Conservation (phyloP, 2,888 invertebrate species). For the Thecophora atra region DNA sequence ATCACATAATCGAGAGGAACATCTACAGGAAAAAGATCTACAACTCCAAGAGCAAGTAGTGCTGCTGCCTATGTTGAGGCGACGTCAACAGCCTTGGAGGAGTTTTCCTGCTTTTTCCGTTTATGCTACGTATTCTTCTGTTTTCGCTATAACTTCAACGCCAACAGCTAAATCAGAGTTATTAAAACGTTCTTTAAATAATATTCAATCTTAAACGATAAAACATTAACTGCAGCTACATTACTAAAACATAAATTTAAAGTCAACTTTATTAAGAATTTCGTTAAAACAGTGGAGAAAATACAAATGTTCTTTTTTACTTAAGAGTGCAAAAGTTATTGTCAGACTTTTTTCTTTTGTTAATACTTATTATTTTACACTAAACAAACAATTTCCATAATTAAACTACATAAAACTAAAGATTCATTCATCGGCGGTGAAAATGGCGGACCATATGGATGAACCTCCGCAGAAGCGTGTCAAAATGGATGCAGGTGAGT, state of each 20-base stretch:
- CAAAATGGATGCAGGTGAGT: slow-evolving; percentile 72
- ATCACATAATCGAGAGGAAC: slow-evolving; percentile 40
- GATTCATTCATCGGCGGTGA: slow-evolving; percentile 39
- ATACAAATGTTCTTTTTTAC: slow-evolving; percentile 24
- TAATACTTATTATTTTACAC: slow-evolving; percentile 10
- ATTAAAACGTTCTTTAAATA: slow-evolving; percentile 32
- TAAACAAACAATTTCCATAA: slow-evolving; percentile 30
- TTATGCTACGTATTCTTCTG: slow-evolving; percentile 32
- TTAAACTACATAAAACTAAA: slow-evolving; percentile 21
- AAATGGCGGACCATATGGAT: slow-evolving; percentile 95
- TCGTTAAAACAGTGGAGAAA: slow-evolving; percentile 28
- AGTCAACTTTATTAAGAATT: background rate
- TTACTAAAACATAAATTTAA: slow-evolving; percentile 29
- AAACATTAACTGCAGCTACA: slow-evolving; percentile 29
- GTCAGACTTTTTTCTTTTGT: slow-evolving; percentile 22
- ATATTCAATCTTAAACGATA: slow-evolving; percentile 6
- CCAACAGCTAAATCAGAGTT: slow-evolving; percentile 36
- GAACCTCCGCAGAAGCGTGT: slow-evolving; percentile 97
- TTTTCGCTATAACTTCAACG: slow-evolving; percentile 28
- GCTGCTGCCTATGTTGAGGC: slow-evolving; percentile 38
- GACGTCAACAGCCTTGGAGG: slow-evolving; percentile 45
- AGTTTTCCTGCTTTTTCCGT: slow-evolving; percentile 38
- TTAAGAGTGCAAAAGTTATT: slow-evolving; percentile 31
- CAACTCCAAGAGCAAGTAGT: slow-evolving; percentile 36
- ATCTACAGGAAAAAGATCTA: background rate